phyloP scores from a whole-genome alignment of 2,113 vertebrate species.

The Saguinus midas region DNA sequence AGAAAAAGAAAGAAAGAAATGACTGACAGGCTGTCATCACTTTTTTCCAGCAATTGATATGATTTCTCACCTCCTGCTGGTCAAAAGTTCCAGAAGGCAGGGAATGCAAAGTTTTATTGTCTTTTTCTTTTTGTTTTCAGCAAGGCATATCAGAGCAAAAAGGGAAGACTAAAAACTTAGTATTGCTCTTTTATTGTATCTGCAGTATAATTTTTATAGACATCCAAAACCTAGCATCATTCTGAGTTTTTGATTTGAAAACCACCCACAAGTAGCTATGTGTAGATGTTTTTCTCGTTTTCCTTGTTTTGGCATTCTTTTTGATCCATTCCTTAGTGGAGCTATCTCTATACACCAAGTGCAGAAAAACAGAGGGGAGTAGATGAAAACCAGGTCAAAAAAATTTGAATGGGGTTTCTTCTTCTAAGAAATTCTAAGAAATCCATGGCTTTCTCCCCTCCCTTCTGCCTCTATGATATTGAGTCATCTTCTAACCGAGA shows the following conservation, averaged over 20 bases:
- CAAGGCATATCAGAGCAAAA: slow-evolving; percentile 31
- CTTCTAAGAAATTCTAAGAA: slow-evolving; percentile 32
- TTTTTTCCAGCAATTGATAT: slow-evolving; percentile 71
- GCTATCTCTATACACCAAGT: not conserved
- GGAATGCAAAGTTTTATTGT: slow-evolving; percentile 21
- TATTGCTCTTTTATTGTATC: slow-evolving; percentile 38
- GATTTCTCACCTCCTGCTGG: slow-evolving; percentile 71
- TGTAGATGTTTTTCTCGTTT: slow-evolving; percentile 31
- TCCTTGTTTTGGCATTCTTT: slow-evolving; percentile 34
- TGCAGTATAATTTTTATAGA: slow-evolving; percentile 50
- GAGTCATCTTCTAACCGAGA: slow-evolving; percentile 37
- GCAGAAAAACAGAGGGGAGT: not conserved
- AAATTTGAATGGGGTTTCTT: slow-evolving; percentile 23
- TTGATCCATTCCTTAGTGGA: not conserved
- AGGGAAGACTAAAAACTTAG: not conserved
- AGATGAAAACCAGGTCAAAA: not conserved
- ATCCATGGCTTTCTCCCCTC: not conserved
- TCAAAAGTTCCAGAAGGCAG: slow-evolving; percentile 62
- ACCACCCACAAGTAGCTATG: not conserved
- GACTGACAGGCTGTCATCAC: slow-evolving; percentile 50
- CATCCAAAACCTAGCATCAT: slow-evolving; percentile 32
- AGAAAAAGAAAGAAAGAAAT: too few relatives aligned
- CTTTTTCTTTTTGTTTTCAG: not conserved
- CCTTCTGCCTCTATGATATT: not conserved
- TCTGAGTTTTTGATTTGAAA: slow-evolving; percentile 53